These are phyloP conservation scores for Odontomyia ornata DNA, from an alignment of 2,888 invertebrate species.

Conservation along the genomic window DNA sequence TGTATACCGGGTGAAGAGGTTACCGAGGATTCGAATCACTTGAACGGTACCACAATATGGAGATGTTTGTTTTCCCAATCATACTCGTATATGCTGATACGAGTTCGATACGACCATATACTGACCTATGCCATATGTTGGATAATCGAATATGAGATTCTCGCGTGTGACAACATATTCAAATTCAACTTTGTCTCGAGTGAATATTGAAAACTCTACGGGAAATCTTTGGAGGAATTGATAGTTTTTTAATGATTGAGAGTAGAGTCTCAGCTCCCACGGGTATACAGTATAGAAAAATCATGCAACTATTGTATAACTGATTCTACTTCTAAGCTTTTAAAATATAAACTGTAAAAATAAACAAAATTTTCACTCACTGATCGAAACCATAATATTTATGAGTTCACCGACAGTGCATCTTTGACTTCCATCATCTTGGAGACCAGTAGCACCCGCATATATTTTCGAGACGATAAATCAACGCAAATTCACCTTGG, in stretches of 20 bases:
- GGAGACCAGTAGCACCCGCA: conserved; percentile 26
- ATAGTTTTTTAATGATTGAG: no score
- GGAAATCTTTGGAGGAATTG: no score
- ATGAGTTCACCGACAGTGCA: not conserved
- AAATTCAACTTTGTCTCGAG: not conserved
- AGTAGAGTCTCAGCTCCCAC: no score
- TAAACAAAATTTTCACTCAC: not conserved
- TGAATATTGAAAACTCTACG: not conserved
- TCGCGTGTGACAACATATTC: conserved; percentile 17
- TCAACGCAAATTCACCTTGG: not conserved
- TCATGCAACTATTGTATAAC: no score
- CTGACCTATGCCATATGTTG: not conserved
- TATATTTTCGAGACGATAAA: conserved; percentile 15
- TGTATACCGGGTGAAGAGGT: conserved; percentile 32
- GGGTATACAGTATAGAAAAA: no score
- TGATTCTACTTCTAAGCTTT: no score
- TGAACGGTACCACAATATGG: conserved; percentile 25
- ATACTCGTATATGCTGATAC: not conserved
- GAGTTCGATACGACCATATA: not conserved
- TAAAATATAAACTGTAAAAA: not conserved
- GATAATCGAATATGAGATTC: not conserved
- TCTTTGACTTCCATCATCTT: not conserved
- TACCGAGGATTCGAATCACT: conserved; percentile 14
- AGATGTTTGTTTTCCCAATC: conserved; percentile 29
- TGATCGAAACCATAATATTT: not conserved